Percentiles rank a stretch among this genome's conserved stretches.
phyloP scores from a whole-genome alignment of 2,797 vertebrate species.

The Garrulus glandarius region DNA sequence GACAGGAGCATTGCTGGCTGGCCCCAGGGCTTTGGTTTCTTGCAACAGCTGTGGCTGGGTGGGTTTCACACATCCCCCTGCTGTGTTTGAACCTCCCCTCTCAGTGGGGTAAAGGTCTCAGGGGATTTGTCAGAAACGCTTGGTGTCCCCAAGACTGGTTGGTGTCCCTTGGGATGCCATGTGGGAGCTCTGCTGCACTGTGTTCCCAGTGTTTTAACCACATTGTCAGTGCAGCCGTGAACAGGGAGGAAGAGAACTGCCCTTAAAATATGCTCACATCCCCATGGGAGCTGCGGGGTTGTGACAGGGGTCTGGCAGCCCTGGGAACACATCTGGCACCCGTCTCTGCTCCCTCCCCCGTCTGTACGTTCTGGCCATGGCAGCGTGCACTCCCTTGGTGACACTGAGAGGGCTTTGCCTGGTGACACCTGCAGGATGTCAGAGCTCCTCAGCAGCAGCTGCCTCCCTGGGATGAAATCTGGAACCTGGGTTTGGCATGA shows the following conservation, averaged over 20 bases:
- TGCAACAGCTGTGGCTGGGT: not conserved
- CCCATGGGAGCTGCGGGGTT: rapidly evolving
- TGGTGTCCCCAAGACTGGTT: not conserved
- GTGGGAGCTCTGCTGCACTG: not conserved
- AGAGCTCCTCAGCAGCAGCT: not conserved
- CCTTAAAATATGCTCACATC: rapidly evolving
- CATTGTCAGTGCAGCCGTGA: rapidly evolving
- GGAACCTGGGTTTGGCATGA: not conserved
- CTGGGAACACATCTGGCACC: not conserved
- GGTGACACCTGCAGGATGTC: not conserved
- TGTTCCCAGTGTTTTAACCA: not conserved
- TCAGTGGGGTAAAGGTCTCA: not conserved
- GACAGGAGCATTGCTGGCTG: not conserved
- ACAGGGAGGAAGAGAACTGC: not conserved
- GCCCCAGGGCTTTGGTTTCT: not conserved
- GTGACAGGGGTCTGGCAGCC: not conserved
- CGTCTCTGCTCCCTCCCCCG: not conserved
- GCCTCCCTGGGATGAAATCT: not conserved
- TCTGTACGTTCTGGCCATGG: rapidly evolving
- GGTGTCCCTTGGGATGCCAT: not conserved
- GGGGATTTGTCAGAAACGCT: not conserved
- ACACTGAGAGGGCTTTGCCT: not conserved
- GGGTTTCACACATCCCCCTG: rapidly evolving
- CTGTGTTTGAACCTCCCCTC: rapidly evolving
- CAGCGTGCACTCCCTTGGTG: rapidly evolving